Evolutionary conservation across 2,113 vertebrate species (phyloP).

Genomic region (Antechinus stuartii): DNA sequence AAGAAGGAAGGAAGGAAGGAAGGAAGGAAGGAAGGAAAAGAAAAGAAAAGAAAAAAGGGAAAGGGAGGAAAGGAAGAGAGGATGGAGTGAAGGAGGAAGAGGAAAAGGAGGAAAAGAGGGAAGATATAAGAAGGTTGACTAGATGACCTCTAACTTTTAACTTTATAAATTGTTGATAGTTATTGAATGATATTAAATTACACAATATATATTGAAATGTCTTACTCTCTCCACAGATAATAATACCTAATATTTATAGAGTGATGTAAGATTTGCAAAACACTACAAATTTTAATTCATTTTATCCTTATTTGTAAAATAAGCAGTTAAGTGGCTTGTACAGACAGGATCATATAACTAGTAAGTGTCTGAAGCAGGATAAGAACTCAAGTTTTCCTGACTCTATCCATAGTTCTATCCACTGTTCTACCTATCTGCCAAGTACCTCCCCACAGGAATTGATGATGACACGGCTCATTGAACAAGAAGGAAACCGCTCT

Average conservation of each 20-base stretch:
- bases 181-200: neutral
- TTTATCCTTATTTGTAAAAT: neutral
- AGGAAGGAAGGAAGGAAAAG: fast-evolving
- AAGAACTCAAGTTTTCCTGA: neutral
- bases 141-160: neutral
- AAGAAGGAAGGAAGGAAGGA: fast-evolving
- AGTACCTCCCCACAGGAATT: neutral
- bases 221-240: neutral
- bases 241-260: neutral
- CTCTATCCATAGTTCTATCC: neutral
- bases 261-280: neutral
- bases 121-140: neutral
- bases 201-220: neutral
- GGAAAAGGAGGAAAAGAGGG: neutral
- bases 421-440: neutral
- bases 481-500: neutral
- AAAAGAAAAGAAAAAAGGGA: fast-evolving
- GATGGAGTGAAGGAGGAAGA: neutral
- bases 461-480: neutral
- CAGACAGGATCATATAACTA: neutral
- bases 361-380: neutral
- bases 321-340: neutral
- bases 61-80: too few species aligned
- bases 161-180: neutral
- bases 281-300: neutral